Evolutionary conservation across 2,888 invertebrate species (phyloP), one percentile per base, ranked within the genome.

Genomic region (Calameuta idolon): DNA sequence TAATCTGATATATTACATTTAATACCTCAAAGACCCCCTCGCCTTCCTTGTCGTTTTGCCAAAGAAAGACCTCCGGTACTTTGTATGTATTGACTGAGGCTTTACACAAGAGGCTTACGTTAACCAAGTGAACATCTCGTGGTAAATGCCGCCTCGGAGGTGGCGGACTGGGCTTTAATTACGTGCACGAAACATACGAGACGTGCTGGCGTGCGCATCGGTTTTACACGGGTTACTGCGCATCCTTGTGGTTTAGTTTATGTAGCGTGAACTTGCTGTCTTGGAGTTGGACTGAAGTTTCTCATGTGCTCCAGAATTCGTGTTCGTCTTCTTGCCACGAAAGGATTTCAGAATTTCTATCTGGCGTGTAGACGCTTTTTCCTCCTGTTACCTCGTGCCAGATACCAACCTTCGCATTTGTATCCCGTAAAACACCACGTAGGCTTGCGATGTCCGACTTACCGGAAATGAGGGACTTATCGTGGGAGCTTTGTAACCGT

Each of bases 151-250:
- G 15, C 23, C 55, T 55, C 55, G 74, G 69, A 76, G 77, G 77
- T 77, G 75, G 76, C 73, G 79, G 80, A 78, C 81, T 79, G 79
- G 81, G 81, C 83, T 85, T 85, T 87, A 87, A 87, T 87, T 87
- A 87, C 83, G 81, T 81, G 79, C 87, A 85, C 83, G 86, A 84
- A 85, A 84, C 85, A 83, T 82, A 81, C 81, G 82, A 81, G 79
- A 81, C 86, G 83, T 80, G 85, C 84, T 81, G 82, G 79, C 77
- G 31, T 31, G 81, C 80, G 78, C 40, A n/a, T 77, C 35, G 77
- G 76, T 81, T 83, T 77, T 77, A 55, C 75, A 71, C 75, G 35
- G 55, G 34, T 69, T 35, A 71, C 75, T 78, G 76, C 37, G 76
- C 77, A 69, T 23, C 73, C 74, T 34, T 34, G 74, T 34, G 76